phyloP scores from a whole-genome alignment of 2,113 vertebrate species.

The Tragelaphus imberbis region DNA sequence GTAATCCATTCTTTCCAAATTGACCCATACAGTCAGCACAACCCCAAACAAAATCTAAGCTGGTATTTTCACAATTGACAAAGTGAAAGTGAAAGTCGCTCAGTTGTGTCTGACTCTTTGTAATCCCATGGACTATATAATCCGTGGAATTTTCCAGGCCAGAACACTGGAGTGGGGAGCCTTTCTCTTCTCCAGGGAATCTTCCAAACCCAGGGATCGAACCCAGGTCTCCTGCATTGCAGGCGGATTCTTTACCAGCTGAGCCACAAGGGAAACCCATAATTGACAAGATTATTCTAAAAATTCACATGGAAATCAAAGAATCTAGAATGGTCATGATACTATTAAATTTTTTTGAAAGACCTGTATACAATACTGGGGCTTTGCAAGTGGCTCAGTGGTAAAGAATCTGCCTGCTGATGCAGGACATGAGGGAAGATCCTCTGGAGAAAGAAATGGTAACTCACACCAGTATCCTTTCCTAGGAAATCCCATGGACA shows the following conservation, averaged over 20 bases:
- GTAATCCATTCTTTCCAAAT: background rate
- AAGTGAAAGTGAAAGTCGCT: background rate
- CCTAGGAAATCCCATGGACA: background rate
- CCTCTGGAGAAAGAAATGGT: background rate
- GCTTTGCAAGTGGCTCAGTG: background rate
- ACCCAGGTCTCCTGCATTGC: background rate
- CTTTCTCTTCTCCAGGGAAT: background rate
- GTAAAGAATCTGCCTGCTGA: fast-evolving
- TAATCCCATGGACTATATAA: background rate
- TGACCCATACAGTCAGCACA: background rate
- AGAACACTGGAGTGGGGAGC: background rate
- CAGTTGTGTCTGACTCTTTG: background rate
- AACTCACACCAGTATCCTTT: background rate
- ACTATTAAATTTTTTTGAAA: background rate
- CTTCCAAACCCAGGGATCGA: background rate
- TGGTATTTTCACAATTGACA: background rate
- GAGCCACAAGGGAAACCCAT: background rate
- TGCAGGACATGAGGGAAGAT: background rate
- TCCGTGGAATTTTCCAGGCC: background rate
- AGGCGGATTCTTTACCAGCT: background rate
- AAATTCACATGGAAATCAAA: background rate
- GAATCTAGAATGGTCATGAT: background rate
- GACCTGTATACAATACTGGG: background rate
- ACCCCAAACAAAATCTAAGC: background rate
- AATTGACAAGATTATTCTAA: background rate